Evolutionary conservation across 2,113 vertebrate species (phyloP).

Genomic region (Sylvilagus bachmani): DNA sequence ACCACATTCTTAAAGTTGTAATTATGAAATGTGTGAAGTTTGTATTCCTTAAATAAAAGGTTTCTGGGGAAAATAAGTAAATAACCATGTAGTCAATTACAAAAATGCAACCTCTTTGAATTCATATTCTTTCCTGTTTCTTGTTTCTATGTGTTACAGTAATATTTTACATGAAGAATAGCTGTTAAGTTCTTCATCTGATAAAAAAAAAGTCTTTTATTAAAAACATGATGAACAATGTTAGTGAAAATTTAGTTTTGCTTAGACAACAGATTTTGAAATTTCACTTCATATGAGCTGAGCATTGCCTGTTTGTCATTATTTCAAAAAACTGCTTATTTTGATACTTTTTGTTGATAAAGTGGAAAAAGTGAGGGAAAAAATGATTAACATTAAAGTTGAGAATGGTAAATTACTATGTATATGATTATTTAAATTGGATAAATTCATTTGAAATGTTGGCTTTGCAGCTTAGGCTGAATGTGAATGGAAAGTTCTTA

Average conservation of each 20-base stretch:
- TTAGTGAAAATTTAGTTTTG: conserved; percentile 34
- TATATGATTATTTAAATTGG: conserved; percentile 7
- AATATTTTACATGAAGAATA: not conserved
- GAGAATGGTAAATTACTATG: conserved; percentile 39
- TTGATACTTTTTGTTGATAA: conserved; percentile 25
- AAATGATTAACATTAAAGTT: conserved; percentile 29
- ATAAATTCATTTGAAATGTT: conserved; percentile 46
- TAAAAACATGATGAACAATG: not conserved
- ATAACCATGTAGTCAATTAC: not conserved
- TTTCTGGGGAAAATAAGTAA: not conserved
- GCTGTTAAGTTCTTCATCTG: conserved; percentile 32
- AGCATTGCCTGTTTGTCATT: conserved; percentile 5
- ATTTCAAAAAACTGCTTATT: conserved; percentile 20
- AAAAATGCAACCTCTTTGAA: not conserved
- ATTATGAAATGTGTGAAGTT: too few relatives aligned
- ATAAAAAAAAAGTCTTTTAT: not conserved
- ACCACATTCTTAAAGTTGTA: too few relatives aligned
- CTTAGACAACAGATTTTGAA: conserved; percentile 44
- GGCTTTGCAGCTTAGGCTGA: conserved; percentile 7
- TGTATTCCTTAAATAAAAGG: too few relatives aligned
- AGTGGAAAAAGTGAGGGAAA: not conserved
- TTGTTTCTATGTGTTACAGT: conserved; percentile 30
- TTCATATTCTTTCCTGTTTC: conserved; percentile 15
- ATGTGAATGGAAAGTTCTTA: conserved; percentile 26
- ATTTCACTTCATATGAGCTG: not conserved